Percentiles rank a stretch among this genome's conserved stretches.
Evolutionary conservation across 2,888 invertebrate genomes (phyloP).

Genomic region (Nasonia oneida): DNA sequence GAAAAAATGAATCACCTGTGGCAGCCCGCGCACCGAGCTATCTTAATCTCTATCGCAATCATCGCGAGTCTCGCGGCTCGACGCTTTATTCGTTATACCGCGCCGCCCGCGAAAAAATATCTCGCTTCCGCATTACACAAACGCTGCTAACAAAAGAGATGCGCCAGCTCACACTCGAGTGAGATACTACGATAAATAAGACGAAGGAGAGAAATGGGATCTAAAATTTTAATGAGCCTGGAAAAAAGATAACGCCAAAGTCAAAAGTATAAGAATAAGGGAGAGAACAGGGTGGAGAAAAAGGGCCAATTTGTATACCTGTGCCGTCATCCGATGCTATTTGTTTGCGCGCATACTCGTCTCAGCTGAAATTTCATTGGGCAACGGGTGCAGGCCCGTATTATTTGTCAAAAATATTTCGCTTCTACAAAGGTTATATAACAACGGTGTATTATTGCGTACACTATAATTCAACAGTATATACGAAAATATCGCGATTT

Average conservation of each 20-base stretch:
- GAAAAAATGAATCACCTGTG: slow-evolving; percentile 2
- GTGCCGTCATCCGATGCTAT: background rate
- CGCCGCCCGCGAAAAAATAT: slow-evolving; percentile 23
- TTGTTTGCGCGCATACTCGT: background rate
- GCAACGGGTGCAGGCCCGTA: background rate
- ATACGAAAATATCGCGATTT: too few species aligned
- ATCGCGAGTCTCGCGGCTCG: slow-evolving; percentile 5
- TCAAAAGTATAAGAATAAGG: background rate
- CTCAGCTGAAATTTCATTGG: background rate
- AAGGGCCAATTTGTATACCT: background rate
- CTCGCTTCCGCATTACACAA: slow-evolving; percentile 49
- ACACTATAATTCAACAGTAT: background rate
- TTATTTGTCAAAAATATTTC: background rate
- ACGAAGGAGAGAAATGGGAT: slow-evolving; percentile 39
- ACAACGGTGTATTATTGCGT: background rate
- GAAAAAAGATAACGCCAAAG: slow-evolving; percentile 6
- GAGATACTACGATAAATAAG: slow-evolving; percentile 52
- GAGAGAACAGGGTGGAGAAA: background rate
- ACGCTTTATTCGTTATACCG: slow-evolving; percentile 25
- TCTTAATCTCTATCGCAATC: slow-evolving; percentile 49
- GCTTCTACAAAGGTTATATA: background rate
- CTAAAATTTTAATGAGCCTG: slow-evolving; percentile 51
- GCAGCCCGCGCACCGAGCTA: background rate
- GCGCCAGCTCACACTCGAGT: background rate
- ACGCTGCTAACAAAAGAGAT: slow-evolving; percentile 34